phyloP scores from a whole-genome alignment of 2,113 vertebrate species.

The Thinocorus orbignyianus region DNA sequence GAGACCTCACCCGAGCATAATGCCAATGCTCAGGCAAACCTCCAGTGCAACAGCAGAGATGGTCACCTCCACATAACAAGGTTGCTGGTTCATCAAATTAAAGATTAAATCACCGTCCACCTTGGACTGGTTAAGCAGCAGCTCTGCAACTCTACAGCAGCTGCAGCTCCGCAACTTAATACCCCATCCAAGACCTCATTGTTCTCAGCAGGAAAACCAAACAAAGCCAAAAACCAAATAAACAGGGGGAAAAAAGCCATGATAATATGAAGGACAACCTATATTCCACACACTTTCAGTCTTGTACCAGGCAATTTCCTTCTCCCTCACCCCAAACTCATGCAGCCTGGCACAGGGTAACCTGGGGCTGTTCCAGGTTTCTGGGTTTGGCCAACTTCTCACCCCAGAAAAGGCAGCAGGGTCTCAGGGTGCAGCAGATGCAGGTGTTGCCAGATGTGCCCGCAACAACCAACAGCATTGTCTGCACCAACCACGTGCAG shows the following conservation, averaged over 20 bases:
- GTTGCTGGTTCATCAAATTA: neutral
- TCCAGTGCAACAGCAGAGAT: neutral
- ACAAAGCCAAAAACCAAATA: neutral
- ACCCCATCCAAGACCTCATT: neutral
- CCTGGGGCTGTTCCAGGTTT: neutral
- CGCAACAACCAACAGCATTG: accelerated
- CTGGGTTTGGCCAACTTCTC: neutral
- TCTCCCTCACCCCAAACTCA: neutral
- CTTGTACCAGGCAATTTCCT: neutral
- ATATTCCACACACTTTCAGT: neutral
- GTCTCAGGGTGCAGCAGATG: neutral
- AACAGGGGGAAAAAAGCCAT: accelerated
- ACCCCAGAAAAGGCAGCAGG: neutral
- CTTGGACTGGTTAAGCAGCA: neutral
- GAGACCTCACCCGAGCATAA: neutral
- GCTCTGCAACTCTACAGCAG: neutral
- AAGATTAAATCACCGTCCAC: neutral
- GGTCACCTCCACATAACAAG: accelerated
- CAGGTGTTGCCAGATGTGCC: neutral
- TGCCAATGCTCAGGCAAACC: neutral
- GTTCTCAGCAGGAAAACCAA: neutral
- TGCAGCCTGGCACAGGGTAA: neutral
- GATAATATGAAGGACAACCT: neutral
- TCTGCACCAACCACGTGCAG: neutral
- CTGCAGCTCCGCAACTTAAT: neutral